A percentile compares a stretch with the other conserved stretches of the same genome.
Evolutionary conservation across 2,888 invertebrate species (phyloP).

Genomic region (Griposia aprilina): DNA sequence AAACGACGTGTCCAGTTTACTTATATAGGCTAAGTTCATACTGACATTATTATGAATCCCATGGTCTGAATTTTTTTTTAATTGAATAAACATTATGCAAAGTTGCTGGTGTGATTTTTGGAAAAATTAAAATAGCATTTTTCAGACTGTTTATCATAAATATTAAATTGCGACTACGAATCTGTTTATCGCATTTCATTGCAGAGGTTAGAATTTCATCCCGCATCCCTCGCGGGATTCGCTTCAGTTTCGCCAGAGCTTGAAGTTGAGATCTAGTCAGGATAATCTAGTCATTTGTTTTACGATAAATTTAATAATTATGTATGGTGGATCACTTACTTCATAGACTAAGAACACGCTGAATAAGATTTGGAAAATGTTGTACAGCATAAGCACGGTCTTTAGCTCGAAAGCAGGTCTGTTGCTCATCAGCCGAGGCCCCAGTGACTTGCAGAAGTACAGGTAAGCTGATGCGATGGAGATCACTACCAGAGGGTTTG

Average conservation of each 20-base stretch:
- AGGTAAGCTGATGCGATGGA: slow-evolving; percentile 54
- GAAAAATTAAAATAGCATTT: background rate
- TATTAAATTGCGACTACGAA: too few relatives aligned
- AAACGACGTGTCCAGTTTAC: too few relatives aligned
- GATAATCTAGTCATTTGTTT: background rate
- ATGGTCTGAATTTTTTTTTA: too few relatives aligned
- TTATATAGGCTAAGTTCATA: too few relatives aligned
- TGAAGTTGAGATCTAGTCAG: background rate
- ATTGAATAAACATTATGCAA: background rate
- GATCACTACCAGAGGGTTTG: slow-evolving; percentile 54
- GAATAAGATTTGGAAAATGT: slow-evolving; percentile 91
- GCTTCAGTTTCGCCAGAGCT: background rate
- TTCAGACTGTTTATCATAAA: too few relatives aligned
- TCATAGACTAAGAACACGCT: slow-evolving; percentile 53
- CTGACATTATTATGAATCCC: too few relatives aligned
- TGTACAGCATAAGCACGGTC: slow-evolving; percentile 93
- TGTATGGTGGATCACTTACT: slow-evolving; percentile 43
- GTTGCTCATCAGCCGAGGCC: slow-evolving; percentile 89
- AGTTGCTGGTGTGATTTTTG: background rate
- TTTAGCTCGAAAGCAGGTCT: slow-evolving; percentile 92
- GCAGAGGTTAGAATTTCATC: background rate
- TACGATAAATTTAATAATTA: background rate
- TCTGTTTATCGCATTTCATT: too few relatives aligned
- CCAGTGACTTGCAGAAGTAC: slow-evolving; percentile 59
- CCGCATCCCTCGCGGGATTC: background rate